Evolutionary conservation across 2,113 vertebrate species (phyloP).

Genomic region (Eurystomus gularis): DNA sequence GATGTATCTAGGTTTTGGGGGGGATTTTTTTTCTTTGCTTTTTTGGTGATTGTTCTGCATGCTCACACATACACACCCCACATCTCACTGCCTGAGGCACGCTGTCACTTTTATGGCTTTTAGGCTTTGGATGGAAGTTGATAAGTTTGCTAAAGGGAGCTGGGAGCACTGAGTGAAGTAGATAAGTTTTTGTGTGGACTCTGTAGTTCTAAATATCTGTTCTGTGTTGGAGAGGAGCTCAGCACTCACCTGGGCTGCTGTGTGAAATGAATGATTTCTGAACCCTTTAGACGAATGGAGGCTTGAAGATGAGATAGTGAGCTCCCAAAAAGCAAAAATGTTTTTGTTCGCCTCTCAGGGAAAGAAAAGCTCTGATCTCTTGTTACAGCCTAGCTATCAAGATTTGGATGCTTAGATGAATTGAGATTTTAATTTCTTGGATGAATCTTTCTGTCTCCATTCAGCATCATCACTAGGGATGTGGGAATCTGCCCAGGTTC

Average conservation of each 20-base stretch:
- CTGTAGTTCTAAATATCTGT: neutral
- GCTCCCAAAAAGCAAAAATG: neutral
- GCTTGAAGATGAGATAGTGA: neutral
- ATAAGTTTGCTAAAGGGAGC: neutral
- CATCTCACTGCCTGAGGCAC: neutral
- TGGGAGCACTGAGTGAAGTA: neutral
- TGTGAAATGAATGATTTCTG: neutral
- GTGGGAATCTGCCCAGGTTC: neutral
- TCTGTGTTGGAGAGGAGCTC: neutral
- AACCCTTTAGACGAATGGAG: neutral
- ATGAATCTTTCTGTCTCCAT: neutral
- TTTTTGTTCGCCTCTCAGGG: neutral
- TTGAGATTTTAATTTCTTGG: neutral
- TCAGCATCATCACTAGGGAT: neutral
- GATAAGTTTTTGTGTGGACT: neutral
- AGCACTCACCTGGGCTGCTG: neutral
- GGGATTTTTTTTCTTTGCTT: neutral
- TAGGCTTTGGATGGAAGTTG: neutral
- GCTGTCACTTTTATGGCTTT: neutral
- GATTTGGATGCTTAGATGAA: neutral
- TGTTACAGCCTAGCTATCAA: neutral
- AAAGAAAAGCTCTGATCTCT: neutral
- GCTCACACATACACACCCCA: no score
- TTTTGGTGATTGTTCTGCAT: neutral
- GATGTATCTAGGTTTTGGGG: neutral